Evolutionary conservation across 2,888 invertebrate genomes (phyloP).

Genomic region (Stictocephala bisonia): DNA sequence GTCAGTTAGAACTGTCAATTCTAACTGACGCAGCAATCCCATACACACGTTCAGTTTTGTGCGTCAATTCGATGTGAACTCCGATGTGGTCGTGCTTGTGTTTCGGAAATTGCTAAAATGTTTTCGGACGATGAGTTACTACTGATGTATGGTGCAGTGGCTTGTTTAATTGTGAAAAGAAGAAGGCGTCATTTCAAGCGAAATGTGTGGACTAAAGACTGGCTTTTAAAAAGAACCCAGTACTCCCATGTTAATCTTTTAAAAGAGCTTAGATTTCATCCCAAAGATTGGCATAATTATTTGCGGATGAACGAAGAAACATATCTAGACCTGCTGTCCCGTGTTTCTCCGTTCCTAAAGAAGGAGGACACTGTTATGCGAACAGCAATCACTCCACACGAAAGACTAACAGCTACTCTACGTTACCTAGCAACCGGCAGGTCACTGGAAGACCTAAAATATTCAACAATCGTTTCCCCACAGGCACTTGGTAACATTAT

Average conservation of each 20-base stretch:
- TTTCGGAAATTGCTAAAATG: no score
- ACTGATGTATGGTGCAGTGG: no score
- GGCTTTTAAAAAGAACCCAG: background rate
- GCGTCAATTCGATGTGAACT: no score
- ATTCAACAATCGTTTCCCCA: constrained; percentile 40
- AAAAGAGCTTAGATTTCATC: constrained; percentile 18
- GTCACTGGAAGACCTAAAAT: no score
- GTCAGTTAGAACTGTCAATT: no score
- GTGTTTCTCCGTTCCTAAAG: constrained; percentile 37
- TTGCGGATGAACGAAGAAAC: constrained; percentile 44
- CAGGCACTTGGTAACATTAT: constrained; percentile 11
- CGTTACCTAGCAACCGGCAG: constrained; percentile 48
- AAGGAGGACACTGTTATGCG: constrained; percentile 50
- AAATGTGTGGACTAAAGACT: no score
- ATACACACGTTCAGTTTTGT: no score
- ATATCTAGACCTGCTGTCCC: constrained; percentile 35
- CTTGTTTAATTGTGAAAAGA: no score
- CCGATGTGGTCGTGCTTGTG: no score
- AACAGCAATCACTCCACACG: constrained; percentile 46
- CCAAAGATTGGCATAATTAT: constrained; percentile 40
- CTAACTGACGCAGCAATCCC: no score
- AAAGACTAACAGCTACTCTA: constrained; percentile 48
- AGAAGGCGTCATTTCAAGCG: no score
- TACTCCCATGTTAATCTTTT: constrained; percentile 8
- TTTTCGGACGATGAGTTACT: no score